phyloP scores from a whole-genome alignment of 2,113 vertebrate species.

The Chamaea fasciata region DNA sequence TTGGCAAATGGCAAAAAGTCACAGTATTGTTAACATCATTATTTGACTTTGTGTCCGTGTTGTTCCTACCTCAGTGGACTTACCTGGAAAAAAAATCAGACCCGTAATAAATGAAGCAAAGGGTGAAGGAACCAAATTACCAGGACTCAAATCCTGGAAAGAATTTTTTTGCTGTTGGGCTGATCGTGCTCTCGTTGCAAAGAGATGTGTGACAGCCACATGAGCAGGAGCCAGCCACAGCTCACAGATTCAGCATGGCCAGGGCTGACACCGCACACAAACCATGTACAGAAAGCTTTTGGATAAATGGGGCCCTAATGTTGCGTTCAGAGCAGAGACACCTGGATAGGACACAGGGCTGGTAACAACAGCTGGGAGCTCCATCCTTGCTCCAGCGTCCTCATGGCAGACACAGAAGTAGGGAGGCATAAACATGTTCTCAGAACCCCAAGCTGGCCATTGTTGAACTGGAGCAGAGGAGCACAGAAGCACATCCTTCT shows the following conservation, averaged over 20 bases:
- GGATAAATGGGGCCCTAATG: not conserved
- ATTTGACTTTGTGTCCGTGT: not conserved
- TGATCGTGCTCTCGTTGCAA: not conserved
- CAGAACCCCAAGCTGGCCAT: not conserved
- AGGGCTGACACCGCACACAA: not conserved
- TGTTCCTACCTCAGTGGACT: not conserved
- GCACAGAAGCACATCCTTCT: not conserved
- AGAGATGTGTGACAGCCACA: not conserved
- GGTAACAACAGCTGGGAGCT: not conserved
- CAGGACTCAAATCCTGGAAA: not conserved
- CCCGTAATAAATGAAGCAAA: not conserved
- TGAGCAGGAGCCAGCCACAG: not conserved
- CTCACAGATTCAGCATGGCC: not conserved
- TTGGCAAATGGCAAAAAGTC: conserved; percentile 17
- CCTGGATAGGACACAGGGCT: not conserved
- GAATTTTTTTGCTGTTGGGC: not conserved
- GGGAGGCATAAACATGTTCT: not conserved
- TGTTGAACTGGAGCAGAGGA: not conserved
- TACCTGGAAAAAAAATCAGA: not conserved
- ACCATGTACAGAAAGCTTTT: not conserved
- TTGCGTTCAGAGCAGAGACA: not conserved
- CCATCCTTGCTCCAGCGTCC: not conserved
- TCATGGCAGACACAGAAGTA: not conserved
- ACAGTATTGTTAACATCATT: not conserved
- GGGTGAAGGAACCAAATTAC: not conserved